These are phyloP conservation scores for Paramacrobiotus metropolitanus DNA, from an alignment of 1,140 invertebrate species.

Conservation along the genomic window DNA sequence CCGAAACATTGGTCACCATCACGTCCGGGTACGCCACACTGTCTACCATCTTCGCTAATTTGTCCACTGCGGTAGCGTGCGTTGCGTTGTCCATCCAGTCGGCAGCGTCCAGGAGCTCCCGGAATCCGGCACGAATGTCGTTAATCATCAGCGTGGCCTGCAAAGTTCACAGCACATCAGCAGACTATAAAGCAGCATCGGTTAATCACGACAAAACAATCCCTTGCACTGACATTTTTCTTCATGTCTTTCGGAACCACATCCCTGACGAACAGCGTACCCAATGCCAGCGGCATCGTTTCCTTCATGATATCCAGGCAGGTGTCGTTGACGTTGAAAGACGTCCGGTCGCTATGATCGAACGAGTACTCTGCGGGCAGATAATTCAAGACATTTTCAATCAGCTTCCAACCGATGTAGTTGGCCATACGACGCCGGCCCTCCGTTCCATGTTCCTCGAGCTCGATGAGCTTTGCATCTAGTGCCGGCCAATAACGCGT, in stretches of 20 bases:
- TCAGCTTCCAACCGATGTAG: not conserved
- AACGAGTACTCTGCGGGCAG: not conserved
- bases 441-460: not conserved
- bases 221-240: too few relatives aligned
- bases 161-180: too few relatives aligned
- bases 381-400: not conserved
- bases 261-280: not conserved
- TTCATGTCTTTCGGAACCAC: not conserved
- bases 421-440: not conserved
- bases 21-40: not conserved
- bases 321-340: not conserved
- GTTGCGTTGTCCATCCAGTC: conserved; percentile 1
- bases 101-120: not conserved
- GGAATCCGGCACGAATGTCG: not conserved
- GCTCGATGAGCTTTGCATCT: not conserved
- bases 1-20: not conserved
- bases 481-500: not conserved
- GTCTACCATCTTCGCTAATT: not conserved
- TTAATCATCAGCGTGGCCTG: not conserved
- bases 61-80: not conserved
- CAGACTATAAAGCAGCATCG: too few relatives aligned
- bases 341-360: not conserved
- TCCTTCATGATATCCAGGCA: not conserved
- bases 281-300: not conserved
- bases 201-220: too few relatives aligned